phyloP scores from a whole-genome alignment of 2,888 invertebrate genomes.

The Uloborus plumipes region DNA sequence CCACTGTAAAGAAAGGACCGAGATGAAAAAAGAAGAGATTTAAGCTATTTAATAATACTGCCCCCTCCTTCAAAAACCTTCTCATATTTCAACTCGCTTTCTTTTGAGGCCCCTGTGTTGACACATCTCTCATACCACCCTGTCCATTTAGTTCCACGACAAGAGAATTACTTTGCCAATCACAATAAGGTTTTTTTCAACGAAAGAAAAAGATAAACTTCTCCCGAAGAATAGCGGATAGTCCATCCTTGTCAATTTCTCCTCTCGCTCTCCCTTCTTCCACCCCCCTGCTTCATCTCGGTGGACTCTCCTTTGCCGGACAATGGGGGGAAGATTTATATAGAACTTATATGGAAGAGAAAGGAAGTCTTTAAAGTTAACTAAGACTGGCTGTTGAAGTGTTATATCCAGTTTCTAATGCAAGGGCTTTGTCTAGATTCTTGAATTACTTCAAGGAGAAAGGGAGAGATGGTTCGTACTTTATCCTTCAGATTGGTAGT shows the following conservation, averaged over 20 bases:
- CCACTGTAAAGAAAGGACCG: constrained; percentile 1
- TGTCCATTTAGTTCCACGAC: constrained; percentile 59
- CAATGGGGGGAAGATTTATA: constrained; percentile 46
- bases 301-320: constrained; percentile 22
- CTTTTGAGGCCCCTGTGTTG: constrained; percentile 46
- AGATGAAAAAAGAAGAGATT: constrained; percentile 34
- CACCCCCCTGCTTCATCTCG: constrained; percentile 21
- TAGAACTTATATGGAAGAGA: constrained; percentile 47
- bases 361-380: constrained; percentile 59
- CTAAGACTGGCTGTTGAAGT: constrained; percentile 59
- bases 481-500: constrained; percentile 47
- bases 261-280: background rate
- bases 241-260: constrained; percentile 59
- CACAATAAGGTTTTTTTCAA: constrained; percentile 58
- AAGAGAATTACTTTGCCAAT: constrained; percentile 63
- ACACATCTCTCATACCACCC: constrained; percentile 57
- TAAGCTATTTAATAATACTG: constrained; percentile 60
- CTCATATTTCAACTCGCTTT: constrained; percentile 62
- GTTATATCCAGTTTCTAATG: constrained; percentile 64
- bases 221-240: constrained; percentile 49
- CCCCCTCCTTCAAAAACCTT: constrained; percentile 16
- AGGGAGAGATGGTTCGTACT: constrained; percentile 6
- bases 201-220: constrained; percentile 57
- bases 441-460: constrained; percentile 56
- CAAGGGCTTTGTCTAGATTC: constrained; percentile 60